Conservation (phyloP, 2,888 invertebrate species). For the Mesorhabditis sp. region DNA sequence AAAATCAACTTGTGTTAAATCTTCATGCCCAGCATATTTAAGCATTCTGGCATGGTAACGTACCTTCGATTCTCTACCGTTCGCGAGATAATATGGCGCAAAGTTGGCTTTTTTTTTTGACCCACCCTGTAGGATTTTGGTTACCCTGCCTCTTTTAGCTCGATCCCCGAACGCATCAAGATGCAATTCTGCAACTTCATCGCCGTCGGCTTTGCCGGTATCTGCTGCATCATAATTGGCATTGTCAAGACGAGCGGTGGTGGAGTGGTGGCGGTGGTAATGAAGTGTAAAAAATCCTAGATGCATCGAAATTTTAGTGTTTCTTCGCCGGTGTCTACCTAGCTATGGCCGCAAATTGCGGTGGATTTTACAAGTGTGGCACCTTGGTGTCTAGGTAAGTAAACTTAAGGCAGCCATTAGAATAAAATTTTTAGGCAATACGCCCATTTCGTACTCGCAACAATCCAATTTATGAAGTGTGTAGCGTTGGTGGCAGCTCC, state of each 20-base stretch:
- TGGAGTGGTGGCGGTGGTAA: background rate
- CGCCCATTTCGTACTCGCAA: constrained; percentile 45
- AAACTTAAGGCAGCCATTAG: background rate
- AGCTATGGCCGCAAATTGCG: constrained; percentile 46
- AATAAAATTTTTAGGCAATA: constrained; percentile 25
- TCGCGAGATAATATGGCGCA: too few relatives aligned
- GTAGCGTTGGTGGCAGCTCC: constrained; percentile 48
- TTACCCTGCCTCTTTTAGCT: constrained; percentile 16
- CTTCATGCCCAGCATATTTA: too few relatives aligned
- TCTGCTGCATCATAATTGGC: constrained; percentile 29
- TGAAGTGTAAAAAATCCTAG: background rate
- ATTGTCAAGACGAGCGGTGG: constrained; percentile 7
- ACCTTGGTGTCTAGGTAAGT: constrained; percentile 42
- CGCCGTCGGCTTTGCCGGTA: constrained; percentile 39
- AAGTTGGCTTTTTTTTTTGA: too few relatives aligned
- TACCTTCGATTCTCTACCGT: too few relatives aligned
- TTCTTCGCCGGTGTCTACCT: constrained; percentile 41
- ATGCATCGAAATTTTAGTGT: background rate
- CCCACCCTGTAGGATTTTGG: too few relatives aligned
- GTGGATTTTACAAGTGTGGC: constrained; percentile 55
- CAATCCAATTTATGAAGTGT: constrained; percentile 51
- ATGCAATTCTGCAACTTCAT: constrained; percentile 44
- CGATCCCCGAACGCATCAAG: constrained; percentile 30
- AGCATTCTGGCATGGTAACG: too few relatives aligned
- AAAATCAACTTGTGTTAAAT: too few relatives aligned